These are phyloP conservation scores for Aurelia sp. DNA, from an alignment of 30 jellyfish, hydroid and myxozoan genomes.

Conservation along the genomic window DNA sequence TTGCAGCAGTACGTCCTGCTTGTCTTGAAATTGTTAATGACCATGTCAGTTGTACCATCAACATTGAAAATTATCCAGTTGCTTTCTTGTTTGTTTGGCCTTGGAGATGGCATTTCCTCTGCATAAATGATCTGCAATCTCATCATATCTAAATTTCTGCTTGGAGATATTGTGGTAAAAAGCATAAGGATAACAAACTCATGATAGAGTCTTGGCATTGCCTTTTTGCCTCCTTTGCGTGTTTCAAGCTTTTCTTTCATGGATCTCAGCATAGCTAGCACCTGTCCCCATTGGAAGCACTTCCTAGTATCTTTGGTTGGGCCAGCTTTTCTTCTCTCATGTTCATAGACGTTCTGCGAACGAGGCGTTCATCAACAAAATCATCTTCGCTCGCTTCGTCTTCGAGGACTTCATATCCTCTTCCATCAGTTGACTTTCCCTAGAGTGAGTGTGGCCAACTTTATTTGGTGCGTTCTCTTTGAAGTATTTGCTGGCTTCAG, in stretches of 20 bases:
- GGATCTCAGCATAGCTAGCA: neutral
- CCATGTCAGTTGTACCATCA: neutral
- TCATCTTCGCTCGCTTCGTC: no score
- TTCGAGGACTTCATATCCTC: no score
- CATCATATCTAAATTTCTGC: neutral
- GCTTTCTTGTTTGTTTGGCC: neutral
- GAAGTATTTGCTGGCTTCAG: no score
- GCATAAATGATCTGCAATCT: neutral
- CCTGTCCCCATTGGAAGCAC: neutral
- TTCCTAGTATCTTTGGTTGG: neutral
- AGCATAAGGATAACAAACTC: neutral
- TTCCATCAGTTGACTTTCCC: no score
- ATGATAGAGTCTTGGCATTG: neutral
- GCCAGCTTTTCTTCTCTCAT: neutral
- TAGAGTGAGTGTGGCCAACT: no score
- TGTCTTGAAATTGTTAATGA: no score
- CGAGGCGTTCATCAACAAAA: no score
- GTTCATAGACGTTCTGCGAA: neutral
- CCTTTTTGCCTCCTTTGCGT: neutral
- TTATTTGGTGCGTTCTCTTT: no score
- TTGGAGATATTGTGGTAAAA: neutral
- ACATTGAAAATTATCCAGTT: neutral
- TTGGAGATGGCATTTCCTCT: neutral
- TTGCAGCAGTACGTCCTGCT: slow-evolving; percentile 1
- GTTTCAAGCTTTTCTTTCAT: neutral